Evolutionary conservation across 2,797 vertebrate species (phyloP), one percentile per base, ranked within the genome.

Genomic region (Otolemur crassicaudatus): DNA sequence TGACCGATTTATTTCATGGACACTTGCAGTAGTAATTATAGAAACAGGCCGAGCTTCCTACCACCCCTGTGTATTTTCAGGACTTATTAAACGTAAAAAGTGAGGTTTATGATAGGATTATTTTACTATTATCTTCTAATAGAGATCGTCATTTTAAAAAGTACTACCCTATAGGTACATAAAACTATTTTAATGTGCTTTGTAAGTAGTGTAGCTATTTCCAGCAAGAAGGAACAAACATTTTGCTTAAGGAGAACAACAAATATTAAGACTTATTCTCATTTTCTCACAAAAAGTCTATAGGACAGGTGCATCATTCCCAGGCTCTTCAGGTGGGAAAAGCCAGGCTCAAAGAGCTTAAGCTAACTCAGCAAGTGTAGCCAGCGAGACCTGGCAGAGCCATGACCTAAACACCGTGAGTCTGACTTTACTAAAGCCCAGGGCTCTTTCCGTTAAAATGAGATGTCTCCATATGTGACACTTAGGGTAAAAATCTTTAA

Each of bases 121-220:
- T 84, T 93, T 81, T 87, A 91, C 53, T 92, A 34, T 0, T 63
- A 29, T 49, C 75, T 94, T 92, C 61, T 23, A 92, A 20, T 14
- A 34, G 17, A 83, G 70, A 27, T 29, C 25, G 4, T 60, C n/a
- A 25, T 65, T 89, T 86, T 80, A 23, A 31, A 73, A 89, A 69
- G 19, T 53, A 8, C 46, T 92, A 79, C 85, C 63, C 67, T 86
- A 75, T 2, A 89, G 23, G 75, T 58, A 69, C 3, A 80, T 3
- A 79, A 92, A 87, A 73, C 2, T 14, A 58, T 85, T 73, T 95
- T 69, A 82, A 85, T 83, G 46, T 87, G 37, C 37, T 56, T 90
- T 13, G 22, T 27, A 67, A 93, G 29, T 46, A 56, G 17, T 37
- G 6, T 40, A 80, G 49, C 8, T 80, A 69, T 14, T 72, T 67